Evolutionary conservation across 37 sponge, comb jelly and placozoan genomes (phyloP).

Genomic region (Ephydatia muelleri): DNA sequence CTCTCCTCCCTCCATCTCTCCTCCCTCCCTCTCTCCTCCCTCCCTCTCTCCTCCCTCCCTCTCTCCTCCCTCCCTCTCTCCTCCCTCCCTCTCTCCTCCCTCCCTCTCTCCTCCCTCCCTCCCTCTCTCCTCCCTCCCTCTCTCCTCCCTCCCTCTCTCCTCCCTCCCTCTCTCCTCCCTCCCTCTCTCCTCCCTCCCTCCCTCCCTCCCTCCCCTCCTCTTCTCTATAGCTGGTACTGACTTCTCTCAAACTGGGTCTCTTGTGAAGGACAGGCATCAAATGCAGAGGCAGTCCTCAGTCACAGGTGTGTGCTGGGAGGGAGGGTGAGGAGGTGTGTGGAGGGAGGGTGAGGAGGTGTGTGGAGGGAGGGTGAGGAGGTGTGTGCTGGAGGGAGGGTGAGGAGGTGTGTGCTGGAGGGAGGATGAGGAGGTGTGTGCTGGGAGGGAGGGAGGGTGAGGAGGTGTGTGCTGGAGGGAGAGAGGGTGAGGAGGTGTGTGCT

Average conservation of each 20-base stretch:
- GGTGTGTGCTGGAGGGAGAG: too few relatives aligned
- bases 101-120: neutral
- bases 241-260: conserved; percentile 51
- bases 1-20: neutral
- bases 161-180: neutral
- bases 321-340: too few relatives aligned
- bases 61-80: neutral
- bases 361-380: too few relatives aligned
- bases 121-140: neutral
- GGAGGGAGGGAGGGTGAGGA: too few relatives aligned
- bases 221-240: conserved; percentile 48
- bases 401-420: neutral
- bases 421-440: too few relatives aligned
- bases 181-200: neutral
- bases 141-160: neutral
- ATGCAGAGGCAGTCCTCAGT: conserved; percentile 54
- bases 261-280: conserved; percentile 42
- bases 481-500: neutral
- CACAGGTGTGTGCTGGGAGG: neutral
- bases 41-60: neutral
- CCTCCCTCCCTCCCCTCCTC: neutral
- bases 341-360: too few relatives aligned
- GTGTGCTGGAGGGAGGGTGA: too few relatives aligned
- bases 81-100: conserved; percentile 17
- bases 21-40: neutral